Evolutionary conservation across 2,113 vertebrate species (phyloP).

Genomic region (Zosterops japonicus): DNA sequence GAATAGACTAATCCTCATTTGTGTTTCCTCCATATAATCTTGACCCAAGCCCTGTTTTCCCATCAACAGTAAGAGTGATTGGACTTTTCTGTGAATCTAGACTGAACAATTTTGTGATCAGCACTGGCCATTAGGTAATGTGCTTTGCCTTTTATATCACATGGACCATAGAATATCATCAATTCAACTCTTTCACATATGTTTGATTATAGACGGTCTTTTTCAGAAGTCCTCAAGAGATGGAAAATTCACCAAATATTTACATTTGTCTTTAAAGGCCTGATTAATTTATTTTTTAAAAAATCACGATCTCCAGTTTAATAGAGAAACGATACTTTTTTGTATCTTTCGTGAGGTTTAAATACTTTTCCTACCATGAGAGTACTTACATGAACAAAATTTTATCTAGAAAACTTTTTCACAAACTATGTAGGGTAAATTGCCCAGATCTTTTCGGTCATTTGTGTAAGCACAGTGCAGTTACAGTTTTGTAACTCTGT

Average conservation of each 20-base stretch:
- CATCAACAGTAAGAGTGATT: neutral
- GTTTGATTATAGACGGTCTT: neutral
- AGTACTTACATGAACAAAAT: neutral
- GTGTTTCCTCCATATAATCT: neutral
- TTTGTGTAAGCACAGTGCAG: neutral
- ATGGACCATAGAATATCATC: neutral
- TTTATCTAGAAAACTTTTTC: neutral
- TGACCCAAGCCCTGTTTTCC: neutral
- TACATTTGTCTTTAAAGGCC: neutral
- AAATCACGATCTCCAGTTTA: neutral
- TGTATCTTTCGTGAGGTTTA: neutral
- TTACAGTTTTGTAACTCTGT: neutral
- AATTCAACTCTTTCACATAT: neutral
- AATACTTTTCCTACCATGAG: neutral
- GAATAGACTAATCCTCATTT: conserved; percentile 17
- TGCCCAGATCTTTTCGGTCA: neutral
- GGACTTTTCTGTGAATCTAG: neutral
- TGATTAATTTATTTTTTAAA: neutral
- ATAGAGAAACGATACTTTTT: neutral
- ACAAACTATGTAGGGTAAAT: neutral
- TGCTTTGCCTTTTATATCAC: neutral
- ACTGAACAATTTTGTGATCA: neutral
- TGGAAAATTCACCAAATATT: neutral
- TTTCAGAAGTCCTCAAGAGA: neutral
- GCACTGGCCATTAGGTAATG: neutral